Evolutionary conservation across 2,888 invertebrate species (phyloP).

Genomic region (Agrochola litura): DNA sequence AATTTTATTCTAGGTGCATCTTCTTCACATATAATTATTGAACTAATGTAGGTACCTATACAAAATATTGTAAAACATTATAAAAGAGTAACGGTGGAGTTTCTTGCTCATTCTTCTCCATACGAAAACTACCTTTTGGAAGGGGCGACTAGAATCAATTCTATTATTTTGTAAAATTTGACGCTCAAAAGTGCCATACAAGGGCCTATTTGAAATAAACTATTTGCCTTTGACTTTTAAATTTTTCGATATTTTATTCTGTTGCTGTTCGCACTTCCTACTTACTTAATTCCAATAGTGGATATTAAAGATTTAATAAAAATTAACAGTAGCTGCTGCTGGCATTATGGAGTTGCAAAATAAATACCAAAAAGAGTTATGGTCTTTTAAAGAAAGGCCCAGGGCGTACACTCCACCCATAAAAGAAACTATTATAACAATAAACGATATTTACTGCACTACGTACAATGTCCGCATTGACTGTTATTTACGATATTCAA

Average conservation of each 20-base stretch:
- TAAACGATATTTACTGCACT: slow-evolving; percentile 31
- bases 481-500: slow-evolving; percentile 18
- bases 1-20: too few relatives aligned
- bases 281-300: background rate
- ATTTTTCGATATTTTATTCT: background rate
- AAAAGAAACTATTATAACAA: slow-evolving; percentile 32
- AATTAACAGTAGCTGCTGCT: background rate
- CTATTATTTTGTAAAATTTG: too few relatives aligned
- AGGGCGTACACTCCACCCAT: background rate
- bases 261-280: background rate
- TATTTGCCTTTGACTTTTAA: too few relatives aligned
- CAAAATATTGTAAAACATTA: too few relatives aligned
- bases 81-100: too few relatives aligned
- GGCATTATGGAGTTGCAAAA: background rate
- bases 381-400: slow-evolving; percentile 10
- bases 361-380: slow-evolving; percentile 39
- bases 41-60: too few relatives aligned
- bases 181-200: too few relatives aligned
- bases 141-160: too few relatives aligned
- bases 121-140: too few relatives aligned
- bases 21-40: too few relatives aligned
- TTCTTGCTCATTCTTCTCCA: too few relatives aligned
- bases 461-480: slow-evolving; percentile 20
- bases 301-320: slow-evolving; percentile 3
- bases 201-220: too few relatives aligned